phyloP scores from a whole-genome alignment of 2,113 vertebrate species.

The Cephalopholis sonnerati region DNA sequence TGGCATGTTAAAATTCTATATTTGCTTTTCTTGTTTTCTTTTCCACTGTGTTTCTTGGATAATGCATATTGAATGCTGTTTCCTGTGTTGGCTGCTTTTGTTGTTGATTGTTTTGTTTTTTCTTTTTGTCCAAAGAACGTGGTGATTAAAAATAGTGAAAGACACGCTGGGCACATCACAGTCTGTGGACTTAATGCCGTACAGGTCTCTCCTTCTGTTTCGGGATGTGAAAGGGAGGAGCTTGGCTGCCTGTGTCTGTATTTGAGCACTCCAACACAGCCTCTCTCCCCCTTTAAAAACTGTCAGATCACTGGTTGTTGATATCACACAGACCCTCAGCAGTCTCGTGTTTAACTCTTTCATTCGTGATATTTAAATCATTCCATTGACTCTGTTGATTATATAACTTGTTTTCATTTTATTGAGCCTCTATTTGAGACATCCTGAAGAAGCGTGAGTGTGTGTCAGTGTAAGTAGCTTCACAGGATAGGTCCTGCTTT shows the following conservation, averaged over 20 bases:
- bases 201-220: constrained; percentile 63
- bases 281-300: constrained; percentile 3
- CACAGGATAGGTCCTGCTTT: constrained; percentile 55
- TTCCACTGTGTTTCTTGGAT: constrained; percentile 64
- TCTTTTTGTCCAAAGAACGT: constrained; percentile 66
- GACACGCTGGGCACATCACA: constrained; percentile 61
- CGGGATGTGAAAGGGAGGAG: constrained; percentile 17
- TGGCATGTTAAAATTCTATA: constrained; percentile 76
- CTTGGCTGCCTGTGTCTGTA: constrained; percentile 23
- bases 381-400: constrained; percentile 22
- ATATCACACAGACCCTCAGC: constrained; percentile 25
- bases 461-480: constrained; percentile 58
- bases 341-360: constrained; percentile 26
- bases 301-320: constrained; percentile 49
- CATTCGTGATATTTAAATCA: constrained; percentile 40
- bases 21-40: constrained; percentile 54
- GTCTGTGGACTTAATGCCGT: constrained; percentile 39
- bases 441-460: not conserved
- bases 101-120: constrained; percentile 60
- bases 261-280: constrained; percentile 31
- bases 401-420: constrained; percentile 32
- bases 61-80: constrained; percentile 69
- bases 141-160: constrained; percentile 64
- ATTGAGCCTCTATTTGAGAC: constrained; percentile 25
- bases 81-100: constrained; percentile 77